Percentiles rank a stretch among this genome's conserved stretches.
Evolutionary conservation across 64 coral and sea anemone species (phyloP).

Genomic region (Cladopsammia gracilis): DNA sequence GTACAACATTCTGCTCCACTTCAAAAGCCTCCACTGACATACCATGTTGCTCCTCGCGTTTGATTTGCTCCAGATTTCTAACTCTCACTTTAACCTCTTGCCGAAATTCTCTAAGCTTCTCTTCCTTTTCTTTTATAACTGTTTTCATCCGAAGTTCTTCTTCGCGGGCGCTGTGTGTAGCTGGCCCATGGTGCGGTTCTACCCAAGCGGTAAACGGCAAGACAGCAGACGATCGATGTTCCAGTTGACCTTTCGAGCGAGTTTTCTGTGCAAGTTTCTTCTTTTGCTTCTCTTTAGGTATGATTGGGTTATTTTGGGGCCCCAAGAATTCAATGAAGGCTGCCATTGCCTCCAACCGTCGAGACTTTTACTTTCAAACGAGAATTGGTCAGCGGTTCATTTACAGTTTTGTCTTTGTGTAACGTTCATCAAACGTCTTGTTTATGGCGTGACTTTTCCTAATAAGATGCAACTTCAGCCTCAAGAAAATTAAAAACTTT

Average conservation of each 20-base stretch:
- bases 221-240: slow-evolving; percentile 74
- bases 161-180: slow-evolving; percentile 54
- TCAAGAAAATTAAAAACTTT: too few relatives aligned
- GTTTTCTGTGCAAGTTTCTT: slow-evolving; percentile 34
- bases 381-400: neutral
- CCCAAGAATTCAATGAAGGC: neutral
- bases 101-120: slow-evolving; percentile 87
- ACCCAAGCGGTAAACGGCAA: slow-evolving; percentile 94
- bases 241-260: slow-evolving; percentile 80
- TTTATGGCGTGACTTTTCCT: too few relatives aligned
- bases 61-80: slow-evolving; percentile 73
- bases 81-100: slow-evolving; percentile 77
- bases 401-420: neutral
- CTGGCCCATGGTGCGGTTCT: slow-evolving; percentile 52
- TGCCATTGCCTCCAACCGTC: neutral
- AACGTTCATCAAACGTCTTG: too few relatives aligned
- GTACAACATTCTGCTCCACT: slow-evolving; percentile 86
- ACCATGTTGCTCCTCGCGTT: slow-evolving; percentile 74
- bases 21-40: slow-evolving; percentile 83
- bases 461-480: too few relatives aligned
- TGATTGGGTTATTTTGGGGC: neutral
- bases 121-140: slow-evolving; percentile 79
- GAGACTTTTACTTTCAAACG: neutral
- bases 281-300: neutral
- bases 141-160: slow-evolving; percentile 78